Base-by-base conservation (phyloP, 2,888 invertebrate species). In the Hyppa rectilinea region DNA sequence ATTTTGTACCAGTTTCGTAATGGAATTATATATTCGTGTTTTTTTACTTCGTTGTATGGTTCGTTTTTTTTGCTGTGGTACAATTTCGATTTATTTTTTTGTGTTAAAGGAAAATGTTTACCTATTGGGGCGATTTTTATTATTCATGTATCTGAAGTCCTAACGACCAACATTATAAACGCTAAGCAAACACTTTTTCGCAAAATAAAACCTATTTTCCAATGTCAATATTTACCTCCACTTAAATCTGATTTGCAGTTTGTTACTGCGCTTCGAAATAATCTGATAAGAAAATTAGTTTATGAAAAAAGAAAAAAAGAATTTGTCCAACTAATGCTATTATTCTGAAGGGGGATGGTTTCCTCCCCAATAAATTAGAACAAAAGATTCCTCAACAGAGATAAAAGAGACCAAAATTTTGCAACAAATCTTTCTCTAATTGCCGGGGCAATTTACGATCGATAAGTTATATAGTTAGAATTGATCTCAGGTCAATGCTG, bases 341-440 rank as follows among this genome's bases (percentile, higher is more conserved):
- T 43, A 55, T 56, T 26, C 64, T 34, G n/a, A 20, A 52, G 53
- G 29, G 29, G 29, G 36, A 26, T 43, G 63, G 61, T 70, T 70
- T 60, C 71, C 10, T 50, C n/a, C 52, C 53, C 52, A 52, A 62
- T 67, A 72, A 78, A 68, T 83, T 76, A 73, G 66, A 70, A 64
- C 49, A 31, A 23, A 56, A 76, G 73, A 71, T 80, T 71, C 40
- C 61, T 40, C 65, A 62, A 73, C 40, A 61, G 36, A 75, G 67
- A 84, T 78, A 68, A 80, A 76, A 75, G 52, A 52, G n/a, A 50
- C 69, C 58, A 36, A 55, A 60, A 71, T 71, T 75, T 43, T 14
- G 40, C 36, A 69, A 69, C 62, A 79, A 75, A 69, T 69, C 70
- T 77, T 75, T 68, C 52, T 60, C 59, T 69, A 64, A 80, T 77